phyloP scores from a whole-genome alignment of 2,888 invertebrate genomes.

The Conus canariensis region DNA sequence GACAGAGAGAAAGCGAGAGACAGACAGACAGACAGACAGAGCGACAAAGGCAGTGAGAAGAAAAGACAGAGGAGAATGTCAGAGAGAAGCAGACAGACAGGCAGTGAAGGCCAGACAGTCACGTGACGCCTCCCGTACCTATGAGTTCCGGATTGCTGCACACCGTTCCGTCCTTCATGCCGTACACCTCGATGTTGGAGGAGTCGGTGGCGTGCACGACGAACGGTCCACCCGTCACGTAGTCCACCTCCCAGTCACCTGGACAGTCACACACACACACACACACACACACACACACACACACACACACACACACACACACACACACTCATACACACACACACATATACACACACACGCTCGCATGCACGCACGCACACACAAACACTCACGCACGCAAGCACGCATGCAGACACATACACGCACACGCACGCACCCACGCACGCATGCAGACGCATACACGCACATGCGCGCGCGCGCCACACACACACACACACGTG shows the following conservation, averaged over 20 bases:
- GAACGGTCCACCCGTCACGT: conserved; percentile 69
- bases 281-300: conserved; percentile 1
- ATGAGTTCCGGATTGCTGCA: conserved; percentile 66
- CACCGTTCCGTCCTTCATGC: conserved; percentile 70
- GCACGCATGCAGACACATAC: neutral
- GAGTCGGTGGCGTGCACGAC: conserved; percentile 65
- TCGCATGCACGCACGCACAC: neutral
- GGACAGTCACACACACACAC: neutral
- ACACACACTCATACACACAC: neutral
- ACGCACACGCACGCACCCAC: too few species aligned
- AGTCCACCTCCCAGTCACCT: conserved; percentile 75
- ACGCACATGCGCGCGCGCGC: too few species aligned
- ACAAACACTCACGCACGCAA: neutral
- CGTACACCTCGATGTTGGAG: conserved; percentile 67
- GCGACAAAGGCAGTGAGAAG: too few species aligned
- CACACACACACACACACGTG: too few species aligned
- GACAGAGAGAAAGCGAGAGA: too few species aligned
- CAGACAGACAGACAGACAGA: too few species aligned
- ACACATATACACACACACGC: too few species aligned
- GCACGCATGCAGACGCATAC: too few species aligned
- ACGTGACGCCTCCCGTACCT: conserved; percentile 52
- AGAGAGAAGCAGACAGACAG: too few species aligned
- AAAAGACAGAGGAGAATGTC: too few species aligned
- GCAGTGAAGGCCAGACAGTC: neutral
- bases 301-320: neutral